Conservation (phyloP, 2,888 invertebrate genomes). For the Mystacides longicornis region DNA sequence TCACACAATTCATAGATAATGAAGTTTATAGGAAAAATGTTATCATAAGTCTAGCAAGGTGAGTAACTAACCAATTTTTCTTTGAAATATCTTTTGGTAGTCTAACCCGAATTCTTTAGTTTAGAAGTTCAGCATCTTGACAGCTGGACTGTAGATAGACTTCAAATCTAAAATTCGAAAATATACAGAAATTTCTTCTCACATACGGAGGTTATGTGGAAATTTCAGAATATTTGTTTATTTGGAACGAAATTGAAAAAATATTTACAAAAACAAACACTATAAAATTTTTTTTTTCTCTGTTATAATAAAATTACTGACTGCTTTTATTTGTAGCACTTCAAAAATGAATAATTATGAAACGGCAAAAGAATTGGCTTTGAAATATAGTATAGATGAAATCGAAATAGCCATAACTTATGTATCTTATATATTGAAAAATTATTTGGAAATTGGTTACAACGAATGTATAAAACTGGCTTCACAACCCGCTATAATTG, state of each 20-base stretch:
- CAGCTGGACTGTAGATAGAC: too few relatives aligned
- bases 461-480: conserved; percentile 11
- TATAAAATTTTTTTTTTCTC: too few relatives aligned
- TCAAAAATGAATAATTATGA: conserved; percentile 14
- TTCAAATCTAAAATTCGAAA: too few relatives aligned
- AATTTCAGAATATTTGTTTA: too few relatives aligned
- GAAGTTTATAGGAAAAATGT: conserved; percentile 16
- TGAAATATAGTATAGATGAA: conserved; percentile 17
- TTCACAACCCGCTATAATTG: conserved; percentile 11
- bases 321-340: conserved; percentile 22
- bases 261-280: too few relatives aligned
- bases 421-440: conserved; percentile 14
- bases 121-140: too few relatives aligned
- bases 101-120: too few relatives aligned
- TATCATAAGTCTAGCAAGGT: conserved; percentile 20
- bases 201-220: too few relatives aligned
- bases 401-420: conserved; percentile 19
- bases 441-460: conserved; percentile 12
- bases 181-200: too few relatives aligned
- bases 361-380: conserved; percentile 18
- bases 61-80: background rate
- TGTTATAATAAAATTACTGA: background rate
- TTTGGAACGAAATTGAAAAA: too few relatives aligned
- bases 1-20: conserved; percentile 20
- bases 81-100: background rate